These are phyloP conservation scores for Holothuria glaberrima DNA, from an alignment of 35 echinoderm and acorn worm genomes.

Conservation along the genomic window DNA sequence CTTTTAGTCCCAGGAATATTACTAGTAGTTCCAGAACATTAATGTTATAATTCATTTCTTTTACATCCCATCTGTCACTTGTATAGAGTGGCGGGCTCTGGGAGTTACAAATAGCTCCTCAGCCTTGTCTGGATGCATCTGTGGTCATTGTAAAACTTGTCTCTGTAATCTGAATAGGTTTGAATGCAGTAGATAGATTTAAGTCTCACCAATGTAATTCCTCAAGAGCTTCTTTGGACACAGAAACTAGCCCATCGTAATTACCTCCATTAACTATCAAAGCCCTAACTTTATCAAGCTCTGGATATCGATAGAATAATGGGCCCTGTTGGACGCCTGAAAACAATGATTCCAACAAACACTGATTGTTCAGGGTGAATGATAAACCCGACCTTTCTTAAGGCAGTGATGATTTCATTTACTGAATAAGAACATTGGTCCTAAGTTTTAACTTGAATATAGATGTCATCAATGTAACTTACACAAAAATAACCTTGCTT, in stretches of 20 bases:
- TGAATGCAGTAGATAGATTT: background rate
- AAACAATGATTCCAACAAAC: slow-evolving; percentile 8
- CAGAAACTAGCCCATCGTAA: background rate
- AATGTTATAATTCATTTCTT: background rate
- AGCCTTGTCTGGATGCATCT: slow-evolving; percentile 39
- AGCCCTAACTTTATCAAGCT: slow-evolving; percentile 17
- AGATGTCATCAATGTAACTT: too few species aligned
- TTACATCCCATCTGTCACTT: background rate
- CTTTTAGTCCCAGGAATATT: background rate
- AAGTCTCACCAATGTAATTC: slow-evolving; percentile 26
- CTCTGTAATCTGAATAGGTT: background rate
- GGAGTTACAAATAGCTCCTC: slow-evolving; percentile 19
- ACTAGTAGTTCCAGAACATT: slow-evolving; percentile 22
- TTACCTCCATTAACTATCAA: background rate
- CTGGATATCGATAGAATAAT: slow-evolving; percentile 1
- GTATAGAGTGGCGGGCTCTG: background rate
- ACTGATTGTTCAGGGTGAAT: too few species aligned
- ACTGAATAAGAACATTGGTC: too few species aligned
- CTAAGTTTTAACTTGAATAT: too few species aligned
- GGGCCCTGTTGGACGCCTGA: slow-evolving; percentile 15
- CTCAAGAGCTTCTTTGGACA: background rate
- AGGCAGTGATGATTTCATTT: too few species aligned
- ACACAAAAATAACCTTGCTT: too few species aligned
- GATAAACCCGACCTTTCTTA: too few species aligned
- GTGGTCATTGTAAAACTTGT: slow-evolving; percentile 10